Conservation (phyloP, 2,888 invertebrate species). For the Lamellibrachia satsuma region DNA sequence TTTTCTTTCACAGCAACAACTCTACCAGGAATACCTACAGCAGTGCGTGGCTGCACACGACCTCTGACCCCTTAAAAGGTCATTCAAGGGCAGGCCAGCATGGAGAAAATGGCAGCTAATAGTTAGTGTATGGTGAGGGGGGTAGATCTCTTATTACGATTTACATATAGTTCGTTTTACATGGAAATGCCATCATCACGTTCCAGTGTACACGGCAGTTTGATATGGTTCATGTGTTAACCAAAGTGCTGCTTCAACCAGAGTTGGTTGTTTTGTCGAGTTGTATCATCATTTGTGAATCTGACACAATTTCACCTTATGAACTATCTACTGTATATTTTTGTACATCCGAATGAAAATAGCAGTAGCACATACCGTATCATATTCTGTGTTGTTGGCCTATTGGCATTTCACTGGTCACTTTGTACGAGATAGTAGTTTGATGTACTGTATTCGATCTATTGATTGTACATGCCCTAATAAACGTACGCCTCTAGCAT, state of each 20-base stretch:
- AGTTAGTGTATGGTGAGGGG: neutral
- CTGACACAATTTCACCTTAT: neutral
- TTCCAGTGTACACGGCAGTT: neutral
- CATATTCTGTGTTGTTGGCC: neutral
- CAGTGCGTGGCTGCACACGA: conserved; percentile 69
- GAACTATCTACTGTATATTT: neutral
- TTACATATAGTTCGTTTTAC: neutral
- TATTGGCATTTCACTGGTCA: neutral
- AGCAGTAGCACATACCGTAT: neutral
- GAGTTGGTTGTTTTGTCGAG: neutral
- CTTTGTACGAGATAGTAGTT: too few species aligned
- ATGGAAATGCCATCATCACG: neutral
- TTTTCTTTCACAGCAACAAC: conserved; percentile 62
- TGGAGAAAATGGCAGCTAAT: neutral
- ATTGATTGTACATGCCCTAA: too few species aligned
- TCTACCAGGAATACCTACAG: conserved; percentile 68
- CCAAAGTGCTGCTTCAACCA: neutral
- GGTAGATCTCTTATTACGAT: neutral
- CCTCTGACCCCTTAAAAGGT: conserved; percentile 49
- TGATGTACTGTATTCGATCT: too few species aligned
- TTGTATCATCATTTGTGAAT: neutral
- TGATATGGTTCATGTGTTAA: neutral
- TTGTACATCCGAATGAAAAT: neutral
- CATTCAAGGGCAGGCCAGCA: neutral
- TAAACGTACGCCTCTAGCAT: too few species aligned